phyloP scores from a whole-genome alignment of 2,113 vertebrate species.

The Athene noctua region DNA sequence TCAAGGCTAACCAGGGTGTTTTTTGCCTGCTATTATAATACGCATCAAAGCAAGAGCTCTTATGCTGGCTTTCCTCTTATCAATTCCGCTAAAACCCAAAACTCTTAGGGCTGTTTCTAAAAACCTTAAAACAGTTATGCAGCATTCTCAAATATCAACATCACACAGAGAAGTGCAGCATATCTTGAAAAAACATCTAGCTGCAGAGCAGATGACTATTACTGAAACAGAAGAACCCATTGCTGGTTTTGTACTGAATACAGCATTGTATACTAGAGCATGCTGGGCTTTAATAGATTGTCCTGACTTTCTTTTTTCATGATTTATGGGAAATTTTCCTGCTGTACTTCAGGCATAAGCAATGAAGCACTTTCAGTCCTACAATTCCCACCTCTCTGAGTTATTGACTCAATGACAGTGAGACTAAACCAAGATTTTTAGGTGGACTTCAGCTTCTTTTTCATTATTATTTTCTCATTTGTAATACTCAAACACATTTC shows the following conservation, averaged over 20 bases:
- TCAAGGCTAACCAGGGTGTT: constrained; percentile 92
- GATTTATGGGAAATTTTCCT: constrained; percentile 27
- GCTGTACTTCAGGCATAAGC: background rate
- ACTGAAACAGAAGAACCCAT: background rate
- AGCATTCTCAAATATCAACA: constrained; percentile 65
- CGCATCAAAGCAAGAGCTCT: constrained; percentile 83
- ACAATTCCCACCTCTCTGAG: background rate
- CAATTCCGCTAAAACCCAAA: constrained; percentile 71
- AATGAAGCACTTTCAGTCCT: background rate
- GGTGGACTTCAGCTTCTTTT: background rate
- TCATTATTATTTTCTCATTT: background rate
- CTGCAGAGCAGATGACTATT: background rate
- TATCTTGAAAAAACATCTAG: background rate
- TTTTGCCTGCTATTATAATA: constrained; percentile 90
- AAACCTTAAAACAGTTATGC: constrained; percentile 50
- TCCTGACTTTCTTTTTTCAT: constrained; percentile 10
- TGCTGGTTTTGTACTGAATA: constrained; percentile 12
- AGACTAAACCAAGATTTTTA: background rate
- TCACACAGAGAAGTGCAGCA: background rate
- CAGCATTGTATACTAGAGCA: constrained; percentile 17
- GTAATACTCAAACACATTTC: background rate
- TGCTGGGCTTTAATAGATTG: constrained; percentile 14
- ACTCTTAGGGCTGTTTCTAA: constrained; percentile 69
- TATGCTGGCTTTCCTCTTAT: constrained; percentile 76
- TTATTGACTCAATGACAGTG: background rate